phyloP scores from a whole-genome alignment of 23 tunicate species.

The Ascidia mentula region DNA sequence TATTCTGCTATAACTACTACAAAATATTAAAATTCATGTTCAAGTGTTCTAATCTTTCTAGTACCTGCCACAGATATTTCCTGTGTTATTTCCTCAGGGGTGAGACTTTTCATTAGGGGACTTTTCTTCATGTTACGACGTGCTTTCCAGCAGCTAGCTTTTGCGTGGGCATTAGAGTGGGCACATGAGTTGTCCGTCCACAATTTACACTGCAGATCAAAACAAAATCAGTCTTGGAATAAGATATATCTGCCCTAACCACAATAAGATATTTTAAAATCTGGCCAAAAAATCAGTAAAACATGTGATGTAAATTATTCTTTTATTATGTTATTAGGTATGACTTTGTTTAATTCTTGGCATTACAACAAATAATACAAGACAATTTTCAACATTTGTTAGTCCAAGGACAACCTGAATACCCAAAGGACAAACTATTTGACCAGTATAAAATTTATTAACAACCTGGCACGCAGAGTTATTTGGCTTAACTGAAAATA shows the following conservation, averaged over 20 bases:
- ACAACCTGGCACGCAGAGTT: too few relatives aligned
- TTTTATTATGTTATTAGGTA: not conserved
- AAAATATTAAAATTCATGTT: too few relatives aligned
- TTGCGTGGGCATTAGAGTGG: slow-evolving; percentile 75
- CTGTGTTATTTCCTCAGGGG: slow-evolving; percentile 43
- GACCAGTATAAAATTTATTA: too few relatives aligned
- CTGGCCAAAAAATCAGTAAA: not conserved
- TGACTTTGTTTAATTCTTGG: too few relatives aligned
- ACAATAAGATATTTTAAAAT: not conserved
- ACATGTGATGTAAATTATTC: not conserved
- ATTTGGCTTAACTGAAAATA: too few relatives aligned
- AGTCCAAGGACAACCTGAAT: too few relatives aligned
- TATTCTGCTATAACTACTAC: too few relatives aligned
- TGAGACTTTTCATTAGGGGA: slow-evolving; percentile 53
- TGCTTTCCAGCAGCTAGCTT: slow-evolving; percentile 87
- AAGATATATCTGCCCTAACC: not conserved
- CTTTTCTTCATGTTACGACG: slow-evolving; percentile 73
- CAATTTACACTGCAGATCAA: slow-evolving; percentile 36
- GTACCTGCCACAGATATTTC: slow-evolving; percentile 58
- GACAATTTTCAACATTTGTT: too few relatives aligned
- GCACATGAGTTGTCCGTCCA: slow-evolving; percentile 50
- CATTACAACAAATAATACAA: too few relatives aligned
- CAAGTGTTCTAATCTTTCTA: too few relatives aligned
- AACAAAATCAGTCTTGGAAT: not conserved
- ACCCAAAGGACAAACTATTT: too few relatives aligned